Percentiles rank a stretch among this genome's conserved stretches.
Evolutionary conservation across 2,797 vertebrate species (phyloP).

Genomic region (Monodelphis domestica): DNA sequence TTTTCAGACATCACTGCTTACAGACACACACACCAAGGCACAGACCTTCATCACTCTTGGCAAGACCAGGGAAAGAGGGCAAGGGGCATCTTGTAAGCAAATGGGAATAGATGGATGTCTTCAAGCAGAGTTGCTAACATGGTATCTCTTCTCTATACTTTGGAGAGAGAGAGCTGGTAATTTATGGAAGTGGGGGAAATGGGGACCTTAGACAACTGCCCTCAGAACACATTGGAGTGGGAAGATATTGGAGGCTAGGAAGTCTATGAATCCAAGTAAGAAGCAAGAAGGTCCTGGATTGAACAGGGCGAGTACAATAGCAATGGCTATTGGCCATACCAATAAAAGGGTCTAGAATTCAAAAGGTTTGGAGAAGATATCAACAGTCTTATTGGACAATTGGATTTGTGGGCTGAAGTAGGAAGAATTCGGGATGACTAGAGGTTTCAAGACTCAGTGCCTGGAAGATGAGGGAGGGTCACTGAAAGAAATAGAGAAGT

Average conservation of each 20-base stretch:
- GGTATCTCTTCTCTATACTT: background rate
- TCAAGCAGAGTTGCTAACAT: background rate
- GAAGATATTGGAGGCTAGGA: background rate
- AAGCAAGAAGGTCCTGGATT: background rate
- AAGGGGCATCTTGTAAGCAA: background rate
- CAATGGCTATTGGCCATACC: background rate
- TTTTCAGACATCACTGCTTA: background rate
- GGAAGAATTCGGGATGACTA: background rate
- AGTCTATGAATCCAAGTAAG: background rate
- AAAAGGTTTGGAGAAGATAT: background rate
- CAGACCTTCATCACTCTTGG: background rate
- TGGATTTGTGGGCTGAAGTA: background rate
- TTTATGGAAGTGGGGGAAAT: background rate
- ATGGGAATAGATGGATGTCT: no score
- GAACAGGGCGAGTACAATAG: background rate
- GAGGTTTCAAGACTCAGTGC: background rate
- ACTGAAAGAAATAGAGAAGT: background rate
- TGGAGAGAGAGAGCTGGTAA: background rate
- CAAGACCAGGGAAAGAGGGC: background rate
- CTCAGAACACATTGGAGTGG: background rate
- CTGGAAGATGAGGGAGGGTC: background rate
- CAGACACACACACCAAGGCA: background rate
- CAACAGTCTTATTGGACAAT: background rate
- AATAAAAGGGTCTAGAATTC: background rate
- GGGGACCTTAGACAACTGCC: background rate